Conservation (phyloP, 2,888 invertebrate species). For the Esperia sulphurella region DNA sequence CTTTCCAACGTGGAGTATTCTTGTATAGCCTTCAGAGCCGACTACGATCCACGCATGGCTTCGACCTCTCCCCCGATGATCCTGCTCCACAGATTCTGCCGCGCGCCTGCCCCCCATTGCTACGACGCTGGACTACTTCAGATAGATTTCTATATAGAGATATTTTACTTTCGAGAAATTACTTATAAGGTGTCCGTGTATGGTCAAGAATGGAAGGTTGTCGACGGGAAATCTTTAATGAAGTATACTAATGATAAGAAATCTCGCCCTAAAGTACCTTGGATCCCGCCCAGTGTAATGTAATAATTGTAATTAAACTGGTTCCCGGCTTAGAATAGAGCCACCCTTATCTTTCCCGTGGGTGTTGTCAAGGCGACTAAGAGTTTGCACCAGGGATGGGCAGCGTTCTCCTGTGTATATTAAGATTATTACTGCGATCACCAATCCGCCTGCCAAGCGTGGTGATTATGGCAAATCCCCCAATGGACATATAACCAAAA, state of each 20-base stretch:
- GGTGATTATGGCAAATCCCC: too few species aligned
- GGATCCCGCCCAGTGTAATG: not conserved
- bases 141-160: conserved; percentile 34
- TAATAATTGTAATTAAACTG: too few species aligned
- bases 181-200: conserved; percentile 24
- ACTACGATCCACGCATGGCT: not conserved
- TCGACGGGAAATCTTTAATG: conserved; percentile 17
- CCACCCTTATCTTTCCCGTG: too few species aligned
- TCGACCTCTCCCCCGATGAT: not conserved
- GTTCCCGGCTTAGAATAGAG: too few species aligned
- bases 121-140: conserved; percentile 24
- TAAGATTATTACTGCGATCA: too few species aligned
- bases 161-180: conserved; percentile 19
- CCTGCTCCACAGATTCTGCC: conserved; percentile 13
- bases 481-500: too few species aligned
- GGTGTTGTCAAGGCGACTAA: too few species aligned
- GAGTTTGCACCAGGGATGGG: too few species aligned
- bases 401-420: too few species aligned
- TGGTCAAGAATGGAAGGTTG: conserved; percentile 19
- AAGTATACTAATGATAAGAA: conserved; percentile 5
- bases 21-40: not conserved
- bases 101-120: conserved; percentile 31
- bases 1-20: not conserved
- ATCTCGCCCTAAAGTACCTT: not conserved
- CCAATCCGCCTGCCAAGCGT: too few species aligned